A percentile compares a stretch with the other conserved stretches of the same genome.
Evolutionary conservation across 2,797 vertebrate species (phyloP).

Genomic region (Gephyroberyx darwinii): DNA sequence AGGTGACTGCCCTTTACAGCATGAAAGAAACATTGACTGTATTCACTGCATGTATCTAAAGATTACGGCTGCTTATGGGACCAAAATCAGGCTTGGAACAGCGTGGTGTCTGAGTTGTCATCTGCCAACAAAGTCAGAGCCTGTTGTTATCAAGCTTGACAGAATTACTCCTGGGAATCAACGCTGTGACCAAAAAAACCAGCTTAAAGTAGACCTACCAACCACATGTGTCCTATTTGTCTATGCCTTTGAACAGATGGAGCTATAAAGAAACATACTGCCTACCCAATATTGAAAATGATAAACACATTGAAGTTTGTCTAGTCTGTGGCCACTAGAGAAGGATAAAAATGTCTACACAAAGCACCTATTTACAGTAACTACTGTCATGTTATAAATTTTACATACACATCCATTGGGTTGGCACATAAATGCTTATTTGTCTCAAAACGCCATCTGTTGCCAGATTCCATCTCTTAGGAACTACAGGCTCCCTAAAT

Average conservation of each 20-base stretch:
- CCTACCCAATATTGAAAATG: too few species aligned
- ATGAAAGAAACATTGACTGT: constrained; percentile 2
- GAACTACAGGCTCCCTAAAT: not conserved
- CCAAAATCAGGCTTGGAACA: not conserved
- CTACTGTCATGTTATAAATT: not conserved
- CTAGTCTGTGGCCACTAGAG: too few species aligned
- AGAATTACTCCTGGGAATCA: too few species aligned
- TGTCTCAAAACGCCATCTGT: not conserved
- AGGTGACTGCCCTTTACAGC: constrained; percentile 80
- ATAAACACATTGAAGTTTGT: not conserved
- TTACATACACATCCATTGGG: not conserved
- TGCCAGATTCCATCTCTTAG: not conserved
- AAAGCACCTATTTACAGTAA: not conserved
- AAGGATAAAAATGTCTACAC: too few species aligned
- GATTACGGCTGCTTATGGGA: not conserved
- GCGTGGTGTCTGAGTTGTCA: not conserved
- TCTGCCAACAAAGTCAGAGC: not conserved
- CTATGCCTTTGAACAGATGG: not conserved
- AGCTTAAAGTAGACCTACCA: not conserved
- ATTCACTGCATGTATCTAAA: not conserved
- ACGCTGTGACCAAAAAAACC: not conserved
- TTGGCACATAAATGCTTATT: not conserved
- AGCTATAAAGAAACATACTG: not conserved
- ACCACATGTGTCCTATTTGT: not conserved
- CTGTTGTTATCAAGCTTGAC: not conserved